Percentiles rank a stretch among this genome's conserved stretches.
These are phyloP conservation scores for Heliocidaris tuberculata DNA, from an alignment of 35 echinoderm and acorn worm species.

Conservation along the genomic window DNA sequence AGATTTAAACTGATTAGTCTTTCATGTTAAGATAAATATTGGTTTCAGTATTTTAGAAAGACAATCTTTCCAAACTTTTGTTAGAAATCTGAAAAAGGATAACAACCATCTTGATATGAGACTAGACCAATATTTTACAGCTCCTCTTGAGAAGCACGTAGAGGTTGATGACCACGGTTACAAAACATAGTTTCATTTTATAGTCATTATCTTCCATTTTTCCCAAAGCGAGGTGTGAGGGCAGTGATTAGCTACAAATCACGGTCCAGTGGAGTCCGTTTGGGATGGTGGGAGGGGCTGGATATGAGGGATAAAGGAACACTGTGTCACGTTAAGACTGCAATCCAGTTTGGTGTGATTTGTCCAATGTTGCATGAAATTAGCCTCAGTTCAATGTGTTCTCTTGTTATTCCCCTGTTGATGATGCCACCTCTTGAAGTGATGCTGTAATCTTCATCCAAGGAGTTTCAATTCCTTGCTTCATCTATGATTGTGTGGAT, in stretches of 20 bases:
- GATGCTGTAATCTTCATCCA: neutral
- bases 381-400: constrained; percentile 44
- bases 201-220: neutral
- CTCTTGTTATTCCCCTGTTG: constrained; percentile 23
- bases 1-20: too few relatives aligned
- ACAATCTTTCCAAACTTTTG: too few relatives aligned
- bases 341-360: constrained; percentile 35
- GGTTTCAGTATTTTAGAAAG: too few relatives aligned
- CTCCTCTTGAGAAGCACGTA: neutral
- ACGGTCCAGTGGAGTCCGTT: neutral
- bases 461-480: neutral
- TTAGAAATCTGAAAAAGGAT: neutral
- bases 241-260: constrained; percentile 16
- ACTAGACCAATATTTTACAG: neutral
- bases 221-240: neutral
- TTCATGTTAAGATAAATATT: too few relatives aligned
- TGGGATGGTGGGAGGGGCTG: neutral
- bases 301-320: neutral
- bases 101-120: neutral
- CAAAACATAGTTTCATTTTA: neutral
- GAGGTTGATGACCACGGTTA: neutral
- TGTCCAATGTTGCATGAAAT: constrained; percentile 53
- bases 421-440: neutral
- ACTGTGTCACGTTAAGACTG: neutral
- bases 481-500: neutral